Conservation (phyloP, 2,888 invertebrate species). For the Apantesis nais region DNA sequence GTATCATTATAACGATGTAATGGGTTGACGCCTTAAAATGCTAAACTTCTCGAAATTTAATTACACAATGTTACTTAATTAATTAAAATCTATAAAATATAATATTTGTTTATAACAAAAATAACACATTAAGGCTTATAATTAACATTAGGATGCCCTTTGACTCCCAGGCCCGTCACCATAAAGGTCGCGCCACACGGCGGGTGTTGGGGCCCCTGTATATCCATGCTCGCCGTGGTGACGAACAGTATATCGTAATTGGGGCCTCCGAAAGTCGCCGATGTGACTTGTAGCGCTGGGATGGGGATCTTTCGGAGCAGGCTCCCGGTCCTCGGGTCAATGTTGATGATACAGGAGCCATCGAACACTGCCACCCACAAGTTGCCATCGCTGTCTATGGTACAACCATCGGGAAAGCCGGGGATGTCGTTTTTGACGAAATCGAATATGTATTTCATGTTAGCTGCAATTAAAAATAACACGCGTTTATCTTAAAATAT, state of each 20-base stretch:
- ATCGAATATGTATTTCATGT: slow-evolving; percentile 86
- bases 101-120: not conserved
- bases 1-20: not conserved
- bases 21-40: not conserved
- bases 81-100: not conserved
- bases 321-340: slow-evolving; percentile 84
- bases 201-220: slow-evolving; percentile 67
- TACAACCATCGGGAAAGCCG: slow-evolving; percentile 89
- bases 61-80: not conserved
- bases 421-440: slow-evolving; percentile 72
- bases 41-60: not conserved
- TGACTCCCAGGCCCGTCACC: slow-evolving; percentile 86
- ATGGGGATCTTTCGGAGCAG: slow-evolving; percentile 84
- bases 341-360: slow-evolving; percentile 84
- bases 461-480: slow-evolving; percentile 71
- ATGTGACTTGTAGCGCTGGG: slow-evolving; percentile 88
- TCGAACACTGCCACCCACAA: slow-evolving; percentile 91
- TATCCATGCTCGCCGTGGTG: slow-evolving; percentile 80
- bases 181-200: slow-evolving; percentile 87
- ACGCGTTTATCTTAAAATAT: too few species aligned
- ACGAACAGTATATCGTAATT: slow-evolving; percentile 89
- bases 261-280: slow-evolving; percentile 90
- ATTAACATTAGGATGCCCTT: slow-evolving; percentile 15
- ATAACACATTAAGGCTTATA: slow-evolving; percentile 8
- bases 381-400: slow-evolving; percentile 91